Base-by-base conservation (phyloP, 1,140 invertebrate genomes). In the Dryas iulia region DNA sequence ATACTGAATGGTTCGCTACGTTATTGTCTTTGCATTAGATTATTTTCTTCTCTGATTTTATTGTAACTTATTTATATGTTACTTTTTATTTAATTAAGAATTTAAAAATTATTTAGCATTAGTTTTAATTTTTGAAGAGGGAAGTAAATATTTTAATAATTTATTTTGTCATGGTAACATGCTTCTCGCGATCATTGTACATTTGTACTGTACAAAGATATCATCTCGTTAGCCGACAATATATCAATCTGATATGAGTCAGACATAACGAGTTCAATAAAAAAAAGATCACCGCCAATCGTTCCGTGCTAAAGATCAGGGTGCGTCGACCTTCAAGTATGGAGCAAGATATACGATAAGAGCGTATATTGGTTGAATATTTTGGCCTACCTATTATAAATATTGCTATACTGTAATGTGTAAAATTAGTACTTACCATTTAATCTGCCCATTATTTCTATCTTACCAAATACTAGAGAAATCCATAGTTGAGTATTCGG, bases 291-390 rank as follows among this genome's bases (percentile, higher is more conserved):
- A 83, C 77, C 78, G 76, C 73, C 83, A 83, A 87, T 87, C 84
- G 83, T 84, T 91, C 79, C 82, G 79, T 79, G 70, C 81, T 79
- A 77, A 89, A 89, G 87, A 89, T 90, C 84, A 79, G 85, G 81
- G 89, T 74, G 81, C 86, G 84, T 76, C 83, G 86, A 91, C 85
- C 87, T 86, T 81, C 69, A 31, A 23, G 25, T 57, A 12, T 61
- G 64, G 54, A 33, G 52, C 23, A 62, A 69, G 28, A 52, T 39
- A 57, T 12, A 57, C n/a, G 63, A 26, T n/a, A 60, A 47, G 21
- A 24, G 56, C 35, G 47, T 52, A 11, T 21, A 0, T 58, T 28
- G 2, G n/a, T 14, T 6, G n/a, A 56, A 25, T 10, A 4, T 59
- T 7, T 59, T 0, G 3, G 12, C 6, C 21, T 47, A 8, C 23